Evolutionary conservation across 1,140 invertebrate genomes (phyloP), one percentile per base, ranked within the genome.

Genomic region (Drosophila lowei): DNA sequence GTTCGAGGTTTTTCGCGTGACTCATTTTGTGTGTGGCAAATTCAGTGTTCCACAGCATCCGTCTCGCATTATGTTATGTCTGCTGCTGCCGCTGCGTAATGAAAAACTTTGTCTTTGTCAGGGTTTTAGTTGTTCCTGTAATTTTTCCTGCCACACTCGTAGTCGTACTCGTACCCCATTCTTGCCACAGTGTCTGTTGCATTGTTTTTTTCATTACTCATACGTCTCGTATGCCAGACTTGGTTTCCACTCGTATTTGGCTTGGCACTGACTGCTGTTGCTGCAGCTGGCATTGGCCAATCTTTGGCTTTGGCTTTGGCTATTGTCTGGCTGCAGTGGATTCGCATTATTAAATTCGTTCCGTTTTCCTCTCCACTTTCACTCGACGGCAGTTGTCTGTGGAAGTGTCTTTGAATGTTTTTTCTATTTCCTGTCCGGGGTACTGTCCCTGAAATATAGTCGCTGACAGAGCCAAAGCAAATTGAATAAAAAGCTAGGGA

Each of bases 21-120:
- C 52, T 65, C 70, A 65, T 54, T 70, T 63, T 63, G 30, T 16
- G 43, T 64, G 42, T 67, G 78, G 65, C 46, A 63, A 73, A 66
- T 73, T 64, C 57, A 4, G 49, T 55, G 42, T 48, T 62, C 44
- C 56, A 18, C 65, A 72, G 63, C 49, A 75, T 83, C 74, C 83
- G 63, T 72, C 74, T 58, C 53, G 42, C 71, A 74, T 80, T 70
- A 63, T 74, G 57, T 70, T 38, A 79, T 71, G 77, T 80, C 78
- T 62, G 43, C 52, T 30, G 28, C 28, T 30, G 8, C 7, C 43
- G 58, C 73, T 77, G 78, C 57, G 81, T 83, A 86, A 86, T 86
- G 83, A 86, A 88, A 38, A 88, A 88, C 56, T 86, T 88, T 86
- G 65, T 88, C 83, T 88, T 78, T 86, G 75, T 88, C 81, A 58